Percentiles rank a stretch among this genome's conserved stretches.
These are phyloP conservation scores for Polylopha cassiicola DNA, from an alignment of 2,888 invertebrate species.

Conservation along the genomic window DNA sequence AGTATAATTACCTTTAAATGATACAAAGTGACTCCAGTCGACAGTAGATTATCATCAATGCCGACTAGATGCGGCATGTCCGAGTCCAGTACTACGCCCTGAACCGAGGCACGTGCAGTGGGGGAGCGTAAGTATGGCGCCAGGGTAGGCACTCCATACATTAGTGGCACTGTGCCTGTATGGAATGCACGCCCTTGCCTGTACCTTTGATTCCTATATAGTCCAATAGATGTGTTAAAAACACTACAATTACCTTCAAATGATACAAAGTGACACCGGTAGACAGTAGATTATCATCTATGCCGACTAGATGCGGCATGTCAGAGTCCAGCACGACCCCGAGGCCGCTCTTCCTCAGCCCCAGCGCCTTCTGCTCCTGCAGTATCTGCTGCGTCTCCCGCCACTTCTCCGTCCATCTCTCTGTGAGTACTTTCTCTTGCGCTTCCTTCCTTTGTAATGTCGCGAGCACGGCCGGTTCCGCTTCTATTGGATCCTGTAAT, in stretches of 20 bases:
- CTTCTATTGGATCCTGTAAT: conserved; percentile 67
- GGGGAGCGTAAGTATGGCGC: too few species aligned
- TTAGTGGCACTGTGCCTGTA: too few species aligned
- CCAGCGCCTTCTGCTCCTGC: conserved; percentile 91
- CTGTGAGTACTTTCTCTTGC: conserved; percentile 91
- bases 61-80: too few species aligned
- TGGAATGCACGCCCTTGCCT: too few species aligned
- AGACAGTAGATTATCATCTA: conserved; percentile 92
- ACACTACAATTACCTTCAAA: conserved; percentile 78
- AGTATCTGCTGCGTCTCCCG: conserved; percentile 91
- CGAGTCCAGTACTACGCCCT: too few species aligned
- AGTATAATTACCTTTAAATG: too few species aligned
- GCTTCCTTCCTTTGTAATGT: conserved; percentile 94
- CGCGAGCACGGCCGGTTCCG: conserved; percentile 83
- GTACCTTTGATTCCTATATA: too few species aligned
- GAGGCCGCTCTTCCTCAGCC: conserved; percentile 89
- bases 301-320: conserved; percentile 93
- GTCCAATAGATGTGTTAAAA: background rate
- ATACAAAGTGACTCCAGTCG: too few species aligned
- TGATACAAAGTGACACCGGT: conserved; percentile 95
- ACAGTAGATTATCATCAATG: too few species aligned
- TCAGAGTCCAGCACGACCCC: conserved; percentile 94
- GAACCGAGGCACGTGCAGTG: too few species aligned
- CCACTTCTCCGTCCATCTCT: conserved; percentile 97
- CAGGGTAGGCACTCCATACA: too few species aligned